phyloP scores from a whole-genome alignment of 2,113 vertebrate genomes.

The Collichthys lucidus region DNA sequence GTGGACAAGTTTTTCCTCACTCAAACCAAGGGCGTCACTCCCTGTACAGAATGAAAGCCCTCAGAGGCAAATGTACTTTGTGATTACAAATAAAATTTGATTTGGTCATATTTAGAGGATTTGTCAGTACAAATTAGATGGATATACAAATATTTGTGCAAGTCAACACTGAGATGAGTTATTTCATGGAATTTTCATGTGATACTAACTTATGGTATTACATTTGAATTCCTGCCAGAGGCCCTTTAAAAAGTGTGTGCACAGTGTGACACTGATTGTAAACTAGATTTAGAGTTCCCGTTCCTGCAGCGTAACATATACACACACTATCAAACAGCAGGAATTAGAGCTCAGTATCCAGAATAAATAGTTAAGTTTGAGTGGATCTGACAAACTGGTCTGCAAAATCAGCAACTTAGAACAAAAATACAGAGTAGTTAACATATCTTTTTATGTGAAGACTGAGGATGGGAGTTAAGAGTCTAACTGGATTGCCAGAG shows the following conservation, averaged over 20 bases:
- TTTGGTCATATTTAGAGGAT: background rate
- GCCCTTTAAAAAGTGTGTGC: background rate
- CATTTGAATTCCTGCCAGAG: background rate
- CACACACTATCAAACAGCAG: constrained; percentile 4
- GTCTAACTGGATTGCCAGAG: constrained; percentile 82
- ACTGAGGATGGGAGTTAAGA: constrained; percentile 58
- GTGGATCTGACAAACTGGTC: constrained; percentile 60
- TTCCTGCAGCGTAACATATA: constrained; percentile 7
- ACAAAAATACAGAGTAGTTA: constrained; percentile 51
- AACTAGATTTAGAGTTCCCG: background rate
- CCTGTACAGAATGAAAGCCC: too few relatives aligned
- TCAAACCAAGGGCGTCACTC: too few relatives aligned
- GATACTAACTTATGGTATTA: background rate
- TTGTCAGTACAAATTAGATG: background rate
- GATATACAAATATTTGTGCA: background rate
- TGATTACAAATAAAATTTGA: too few relatives aligned
- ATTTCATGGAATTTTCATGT: background rate
- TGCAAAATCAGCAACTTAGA: constrained; percentile 85
- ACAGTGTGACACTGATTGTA: background rate
- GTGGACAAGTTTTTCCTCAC: too few relatives aligned
- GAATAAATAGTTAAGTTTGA: background rate
- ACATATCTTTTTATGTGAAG: constrained; percentile 64
- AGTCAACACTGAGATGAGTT: background rate
- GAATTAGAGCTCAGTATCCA: background rate
- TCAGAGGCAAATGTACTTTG: too few relatives aligned